Base-by-base conservation (phyloP, 2,888 invertebrate genomes). In the Eilema depressum region DNA sequence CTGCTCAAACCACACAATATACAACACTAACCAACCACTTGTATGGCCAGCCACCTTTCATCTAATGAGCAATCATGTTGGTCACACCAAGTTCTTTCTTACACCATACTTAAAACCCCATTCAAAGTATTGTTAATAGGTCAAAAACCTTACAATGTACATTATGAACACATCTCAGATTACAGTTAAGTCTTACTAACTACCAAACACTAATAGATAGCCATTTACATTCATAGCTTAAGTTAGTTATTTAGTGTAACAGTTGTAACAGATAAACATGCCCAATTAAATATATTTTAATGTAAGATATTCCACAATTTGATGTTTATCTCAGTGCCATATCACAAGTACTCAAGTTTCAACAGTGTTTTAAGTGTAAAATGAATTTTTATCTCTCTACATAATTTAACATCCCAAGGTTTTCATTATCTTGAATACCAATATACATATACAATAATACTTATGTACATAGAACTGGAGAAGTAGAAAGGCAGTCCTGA, bases 321-420 rank as follows among this genome's bases (percentile, higher is more conserved):
- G 20, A 20, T 20, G 47, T 47, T 47, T 47, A 47, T 47, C 47
- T 47, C 5, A 47, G 0, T 7, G 20, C 47, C 11, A 53, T 53
- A 53, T 53, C 53, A 20, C 53, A 4, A n/a, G 53, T 20, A 10
- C 53, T 53, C 53, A 53, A n/a, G 47, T 20, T 20, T 20, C 47
- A 47, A 47, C 47, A 47, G 14, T 47, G 17, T 53, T 53, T 17
- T 53, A 53, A n/a, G 53, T 53, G 53, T 53, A 5, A 41, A 14
- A 53, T 53, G 7, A n/a, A n/a, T 53, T 41, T 47, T 53, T 53
- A 47, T 53, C 20, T 53, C n/a, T n/a, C 1, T 53, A 53, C 8
- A n/a, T 53, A 53, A 53, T n/a, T 53, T 53, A n/a, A n/a, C 53
- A 53, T 53, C 53, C 53, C 53, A 53, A 53, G 47, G 53, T 53